phyloP scores from a whole-genome alignment of 2,797 vertebrate genomes.

The Distichodus sexfasciatus region DNA sequence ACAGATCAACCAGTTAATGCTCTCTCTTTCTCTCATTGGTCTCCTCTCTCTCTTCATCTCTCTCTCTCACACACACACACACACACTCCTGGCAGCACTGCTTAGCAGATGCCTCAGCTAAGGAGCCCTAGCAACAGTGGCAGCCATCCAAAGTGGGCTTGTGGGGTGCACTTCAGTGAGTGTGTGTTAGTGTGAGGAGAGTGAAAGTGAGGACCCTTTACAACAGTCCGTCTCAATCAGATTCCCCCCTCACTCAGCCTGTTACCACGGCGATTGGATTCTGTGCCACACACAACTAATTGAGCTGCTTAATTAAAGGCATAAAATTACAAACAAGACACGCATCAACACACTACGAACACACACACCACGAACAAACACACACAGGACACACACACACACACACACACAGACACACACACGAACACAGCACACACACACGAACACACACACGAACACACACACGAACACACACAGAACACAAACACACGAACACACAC shows the following conservation, averaged over 20 bases:
- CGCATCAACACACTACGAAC: too few species aligned
- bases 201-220: neutral
- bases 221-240: conserved; percentile 39
- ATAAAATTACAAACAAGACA: too few species aligned
- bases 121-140: conserved; percentile 59
- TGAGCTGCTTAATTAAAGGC: conserved; percentile 57
- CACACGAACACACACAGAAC: neutral
- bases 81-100: conserved; percentile 14
- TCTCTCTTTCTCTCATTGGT: conserved; percentile 43
- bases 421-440: neutral
- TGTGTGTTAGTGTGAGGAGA: conserved; percentile 22
- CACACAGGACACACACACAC: conserved; percentile 8
- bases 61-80: conserved; percentile 9
- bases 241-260: too few species aligned
- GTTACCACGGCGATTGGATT: conserved; percentile 54
- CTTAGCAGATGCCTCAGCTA: conserved; percentile 48
- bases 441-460: too few species aligned
- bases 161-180: too few species aligned
- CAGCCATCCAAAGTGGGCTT: conserved; percentile 22
- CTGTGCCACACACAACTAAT: conserved; percentile 52
- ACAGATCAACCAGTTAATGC: conserved; percentile 52
- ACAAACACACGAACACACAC: neutral
- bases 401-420: neutral
- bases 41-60: conserved; percentile 29
- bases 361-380: neutral